Percentiles rank a stretch among this genome's conserved stretches.
Evolutionary conservation across 2,113 vertebrate genomes (phyloP).

Genomic region (Ornithorhynchus anatinus): DNA sequence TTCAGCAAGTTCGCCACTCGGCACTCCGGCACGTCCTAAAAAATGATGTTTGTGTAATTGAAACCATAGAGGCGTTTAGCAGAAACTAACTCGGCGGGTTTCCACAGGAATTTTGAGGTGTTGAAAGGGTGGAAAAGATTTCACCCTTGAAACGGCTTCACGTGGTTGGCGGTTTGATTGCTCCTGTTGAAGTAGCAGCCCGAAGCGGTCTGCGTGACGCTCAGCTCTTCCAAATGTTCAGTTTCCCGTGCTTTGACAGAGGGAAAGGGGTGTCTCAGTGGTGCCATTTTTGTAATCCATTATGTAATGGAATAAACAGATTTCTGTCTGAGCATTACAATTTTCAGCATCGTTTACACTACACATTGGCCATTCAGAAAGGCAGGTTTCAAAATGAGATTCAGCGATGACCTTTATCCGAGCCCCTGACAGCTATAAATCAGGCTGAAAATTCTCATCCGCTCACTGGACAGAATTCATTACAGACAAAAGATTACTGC

Average conservation of each 20-base stretch:
- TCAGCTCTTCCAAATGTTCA: not conserved
- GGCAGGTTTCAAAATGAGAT: conserved; percentile 60
- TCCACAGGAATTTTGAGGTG: no score
- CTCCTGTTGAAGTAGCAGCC: not conserved
- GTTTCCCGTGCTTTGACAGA: conserved; percentile 23
- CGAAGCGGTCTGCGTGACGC: fast-evolving
- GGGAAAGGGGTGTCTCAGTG: conserved; percentile 6
- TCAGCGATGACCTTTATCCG: conserved; percentile 70
- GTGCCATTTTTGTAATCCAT: conserved; percentile 32
- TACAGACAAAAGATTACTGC: conserved; percentile 35
- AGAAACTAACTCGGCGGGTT: not conserved
- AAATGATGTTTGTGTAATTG: not conserved
- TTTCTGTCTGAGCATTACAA: conserved; percentile 28
- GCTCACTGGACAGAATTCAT: conserved; percentile 64
- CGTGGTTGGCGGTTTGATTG: fast-evolving
- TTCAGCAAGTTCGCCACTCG: fast-evolving
- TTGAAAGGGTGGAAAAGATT: not conserved
- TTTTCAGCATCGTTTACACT: conserved; percentile 43
- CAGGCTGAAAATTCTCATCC: conserved; percentile 61
- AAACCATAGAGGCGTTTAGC: not conserved
- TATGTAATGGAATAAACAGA: conserved; percentile 27
- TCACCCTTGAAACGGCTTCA: not conserved
- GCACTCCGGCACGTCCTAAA: not conserved
- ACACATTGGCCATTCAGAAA: conserved; percentile 18
- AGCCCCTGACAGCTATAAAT: conserved; percentile 68